Evolutionary conservation across 1,140 invertebrate species (phyloP).

Genomic region (Pseudomyrmex gracilis): DNA sequence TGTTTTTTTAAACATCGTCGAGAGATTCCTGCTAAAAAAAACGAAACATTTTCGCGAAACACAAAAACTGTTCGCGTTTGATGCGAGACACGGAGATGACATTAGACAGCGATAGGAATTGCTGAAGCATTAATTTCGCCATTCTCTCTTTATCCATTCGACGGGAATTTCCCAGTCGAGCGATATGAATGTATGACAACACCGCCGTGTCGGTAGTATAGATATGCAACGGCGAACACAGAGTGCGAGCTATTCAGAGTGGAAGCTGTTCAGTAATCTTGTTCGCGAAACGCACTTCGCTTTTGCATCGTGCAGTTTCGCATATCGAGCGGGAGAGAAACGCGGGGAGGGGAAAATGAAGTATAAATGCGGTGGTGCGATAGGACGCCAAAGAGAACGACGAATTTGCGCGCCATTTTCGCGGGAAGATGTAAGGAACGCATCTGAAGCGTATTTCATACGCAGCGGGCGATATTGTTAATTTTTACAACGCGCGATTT

Average conservation of each 20-base stretch:
- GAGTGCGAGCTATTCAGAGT: conserved; percentile 28
- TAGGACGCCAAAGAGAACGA: background rate
- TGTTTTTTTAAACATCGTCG: too few relatives aligned
- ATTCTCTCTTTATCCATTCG: conserved; percentile 49
- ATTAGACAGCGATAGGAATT: conserved; percentile 56
- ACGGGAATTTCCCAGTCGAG: conserved; percentile 44
- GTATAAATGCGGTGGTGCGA: background rate
- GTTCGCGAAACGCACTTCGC: conserved; percentile 42
- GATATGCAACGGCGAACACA: conserved; percentile 38
- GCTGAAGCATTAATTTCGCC: conserved; percentile 60
- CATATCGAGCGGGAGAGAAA: conserved; percentile 28
- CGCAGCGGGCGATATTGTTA: conserved; percentile 77
- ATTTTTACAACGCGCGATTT: conserved; percentile 81
- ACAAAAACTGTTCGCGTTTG: conserved; percentile 26
- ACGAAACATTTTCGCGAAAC: background rate
- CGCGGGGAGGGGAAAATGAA: conserved; percentile 7
- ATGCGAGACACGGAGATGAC: conserved; percentile 33
- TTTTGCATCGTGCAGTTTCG: background rate
- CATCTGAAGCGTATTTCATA: conserved; percentile 80
- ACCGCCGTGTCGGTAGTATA: conserved; percentile 16
- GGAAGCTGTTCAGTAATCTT: conserved; percentile 58
- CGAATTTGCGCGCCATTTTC: background rate
- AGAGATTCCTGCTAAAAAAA: too few relatives aligned
- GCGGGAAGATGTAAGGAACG: conserved; percentile 67
- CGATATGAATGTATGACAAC: conserved; percentile 47